Base-by-base conservation (phyloP, 1,140 invertebrate species). In the Drosophila pectinifera region DNA sequence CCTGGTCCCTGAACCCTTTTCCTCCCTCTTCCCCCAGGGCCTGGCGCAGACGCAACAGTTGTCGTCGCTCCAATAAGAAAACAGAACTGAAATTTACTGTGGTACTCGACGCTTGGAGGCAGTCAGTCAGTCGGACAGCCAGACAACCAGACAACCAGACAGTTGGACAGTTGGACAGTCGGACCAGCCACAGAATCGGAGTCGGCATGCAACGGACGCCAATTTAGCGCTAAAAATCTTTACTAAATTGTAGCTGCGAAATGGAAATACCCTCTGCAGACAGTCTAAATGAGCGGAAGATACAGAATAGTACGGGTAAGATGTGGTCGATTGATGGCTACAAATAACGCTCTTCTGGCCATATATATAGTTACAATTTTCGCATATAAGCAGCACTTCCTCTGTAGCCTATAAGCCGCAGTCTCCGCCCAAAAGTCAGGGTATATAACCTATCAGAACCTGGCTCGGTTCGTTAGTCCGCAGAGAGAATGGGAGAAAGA, bases 201-300 rank as follows among this genome's bases (percentile, higher is more conserved):
- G 48, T 58, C 61, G 56, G 57, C 79, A 80, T 89, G 80, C 79
- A 83, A 76, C 67, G 72, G 51, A 70, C 84, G 77, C 77, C 85
- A 89, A 89, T 89, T 89, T 89, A 89, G 77, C 72, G 76, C 61
- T 83, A 75, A 85, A 62, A 69, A 61, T 53, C n/a, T 36, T 1
- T 18, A 24, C 24, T 31, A 20, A 6, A 20, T 11, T 28, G 36
- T 8, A n/a, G 5, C 7, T 13, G 13, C 26, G 65, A 70, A 48
- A n/a, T 6, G 2, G 7, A 10, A 20, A 72, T 70, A 70, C 68
- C 5, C 65, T 72, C 0, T 20, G 20, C 10, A 5, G 22, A 2
- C 7, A 14, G 6, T 24, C 11, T 24, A 14, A 26, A 28, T 2
- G 22, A 13, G 2, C 1, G 13, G 22, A 22, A 26, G 13, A 18